phyloP scores from a whole-genome alignment of 2,888 invertebrate species.

The Dioctria linearis region DNA sequence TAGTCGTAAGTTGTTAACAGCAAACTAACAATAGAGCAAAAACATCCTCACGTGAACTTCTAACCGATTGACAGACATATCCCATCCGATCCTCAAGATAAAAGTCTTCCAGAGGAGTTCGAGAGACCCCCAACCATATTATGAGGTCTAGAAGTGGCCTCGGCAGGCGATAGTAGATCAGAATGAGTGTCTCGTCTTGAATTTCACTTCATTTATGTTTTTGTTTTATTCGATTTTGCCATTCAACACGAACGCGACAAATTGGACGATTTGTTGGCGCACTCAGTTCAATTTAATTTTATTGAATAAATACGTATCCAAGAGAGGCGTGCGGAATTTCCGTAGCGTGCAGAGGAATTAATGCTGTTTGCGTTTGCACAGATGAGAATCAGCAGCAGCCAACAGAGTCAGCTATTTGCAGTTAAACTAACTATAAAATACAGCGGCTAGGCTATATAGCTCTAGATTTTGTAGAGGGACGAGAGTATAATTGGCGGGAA shows the following conservation, averaged over 20 bases:
- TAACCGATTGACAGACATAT: slow-evolving; percentile 25
- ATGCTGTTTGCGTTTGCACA: neutral
- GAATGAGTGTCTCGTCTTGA: neutral
- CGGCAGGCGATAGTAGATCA: neutral
- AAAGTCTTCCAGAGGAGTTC: neutral
- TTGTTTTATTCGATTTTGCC: neutral
- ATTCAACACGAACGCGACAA: slow-evolving; percentile 32
- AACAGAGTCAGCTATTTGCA: neutral
- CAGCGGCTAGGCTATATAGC: neutral
- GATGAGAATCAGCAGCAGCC: neutral
- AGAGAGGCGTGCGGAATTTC: neutral
- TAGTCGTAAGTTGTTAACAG: slow-evolving; percentile 2
- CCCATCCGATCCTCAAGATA: neutral
- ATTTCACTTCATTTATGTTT: neutral
- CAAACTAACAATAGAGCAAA: slow-evolving; percentile 8
- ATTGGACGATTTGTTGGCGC: slow-evolving; percentile 47
- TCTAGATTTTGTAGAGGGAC: neutral
- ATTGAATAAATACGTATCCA: slow-evolving; percentile 26
- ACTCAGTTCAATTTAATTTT: slow-evolving; percentile 39
- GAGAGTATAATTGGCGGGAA: neutral
- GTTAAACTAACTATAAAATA: too few species aligned
- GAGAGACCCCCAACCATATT: too few species aligned
- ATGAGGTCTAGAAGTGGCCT: neutral
- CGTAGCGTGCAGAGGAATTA: neutral
- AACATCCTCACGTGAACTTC: neutral